Evolutionary conservation across 2,113 vertebrate genomes (phyloP).

Genomic region (Apeltes quadracus): DNA sequence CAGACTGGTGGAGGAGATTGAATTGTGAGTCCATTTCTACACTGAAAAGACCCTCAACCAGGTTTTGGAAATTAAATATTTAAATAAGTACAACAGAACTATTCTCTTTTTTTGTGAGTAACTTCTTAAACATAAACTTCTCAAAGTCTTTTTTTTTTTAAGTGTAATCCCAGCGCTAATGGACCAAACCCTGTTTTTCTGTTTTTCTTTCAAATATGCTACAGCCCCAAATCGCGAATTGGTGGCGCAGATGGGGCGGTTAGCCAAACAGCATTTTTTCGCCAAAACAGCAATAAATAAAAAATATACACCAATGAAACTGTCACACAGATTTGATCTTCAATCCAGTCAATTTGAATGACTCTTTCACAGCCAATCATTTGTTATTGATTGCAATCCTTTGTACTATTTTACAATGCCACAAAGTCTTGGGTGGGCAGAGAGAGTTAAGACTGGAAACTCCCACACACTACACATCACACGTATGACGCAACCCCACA

Average conservation of each 20-base stretch:
- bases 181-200: no score
- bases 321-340: background rate
- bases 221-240: no score
- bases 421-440: background rate
- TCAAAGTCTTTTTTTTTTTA: background rate
- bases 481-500: background rate
- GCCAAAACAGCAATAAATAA: no score
- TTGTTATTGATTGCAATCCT: background rate
- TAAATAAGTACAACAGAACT: background rate
- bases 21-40: constrained; percentile 1
- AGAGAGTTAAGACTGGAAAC: background rate
- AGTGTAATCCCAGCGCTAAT: no score
- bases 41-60: background rate
- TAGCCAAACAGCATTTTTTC: no score
- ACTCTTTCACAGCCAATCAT: background rate
- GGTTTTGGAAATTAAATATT: background rate
- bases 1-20: background rate
- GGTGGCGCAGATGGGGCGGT: no score
- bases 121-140: background rate
- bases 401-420: constrained; percentile 1
- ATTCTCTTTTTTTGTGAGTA: background rate
- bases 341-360: background rate
- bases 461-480: background rate
- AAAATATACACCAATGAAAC: no score
- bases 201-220: no score